Evolutionary conservation across 2,888 invertebrate genomes (phyloP).

Genomic region (Hydraecia micacea): DNA sequence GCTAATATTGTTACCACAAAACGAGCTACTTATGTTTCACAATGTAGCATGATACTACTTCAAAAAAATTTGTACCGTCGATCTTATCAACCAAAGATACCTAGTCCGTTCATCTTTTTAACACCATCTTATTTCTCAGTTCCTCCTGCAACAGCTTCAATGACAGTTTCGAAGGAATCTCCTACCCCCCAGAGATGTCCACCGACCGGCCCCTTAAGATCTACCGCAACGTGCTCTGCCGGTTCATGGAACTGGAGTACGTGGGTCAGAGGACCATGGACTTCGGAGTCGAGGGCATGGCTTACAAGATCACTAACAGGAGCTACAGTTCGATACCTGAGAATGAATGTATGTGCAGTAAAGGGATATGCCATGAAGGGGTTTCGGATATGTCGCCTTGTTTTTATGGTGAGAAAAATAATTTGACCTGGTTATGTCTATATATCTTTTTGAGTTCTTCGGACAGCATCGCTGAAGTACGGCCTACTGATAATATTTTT

Average conservation of each 20-base stretch:
- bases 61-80: neutral
- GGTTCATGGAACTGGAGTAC: constrained; percentile 90
- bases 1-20: neutral
- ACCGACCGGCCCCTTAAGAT: constrained; percentile 89
- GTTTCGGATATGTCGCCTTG: constrained; percentile 93
- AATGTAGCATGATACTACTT: neutral
- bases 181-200: constrained; percentile 92
- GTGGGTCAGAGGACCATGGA: constrained; percentile 67
- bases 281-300: constrained; percentile 90
- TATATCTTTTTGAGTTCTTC: neutral
- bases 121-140: constrained; percentile 72
- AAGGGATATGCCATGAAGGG: constrained; percentile 89
- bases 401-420: constrained; percentile 91
- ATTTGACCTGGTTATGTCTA: neutral
- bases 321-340: constrained; percentile 91
- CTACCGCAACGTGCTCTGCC: constrained; percentile 94
- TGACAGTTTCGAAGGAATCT: constrained; percentile 93
- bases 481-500: neutral
- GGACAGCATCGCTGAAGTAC: neutral
- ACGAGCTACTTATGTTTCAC: neutral
- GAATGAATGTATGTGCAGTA: constrained; percentile 92
- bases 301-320: constrained; percentile 91
- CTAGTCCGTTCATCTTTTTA: neutral
- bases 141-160: constrained; percentile 92
- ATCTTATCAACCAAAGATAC: neutral